Base-by-base conservation (phyloP, 1,140 invertebrate species). In the Ctenoplectra terminalis region DNA sequence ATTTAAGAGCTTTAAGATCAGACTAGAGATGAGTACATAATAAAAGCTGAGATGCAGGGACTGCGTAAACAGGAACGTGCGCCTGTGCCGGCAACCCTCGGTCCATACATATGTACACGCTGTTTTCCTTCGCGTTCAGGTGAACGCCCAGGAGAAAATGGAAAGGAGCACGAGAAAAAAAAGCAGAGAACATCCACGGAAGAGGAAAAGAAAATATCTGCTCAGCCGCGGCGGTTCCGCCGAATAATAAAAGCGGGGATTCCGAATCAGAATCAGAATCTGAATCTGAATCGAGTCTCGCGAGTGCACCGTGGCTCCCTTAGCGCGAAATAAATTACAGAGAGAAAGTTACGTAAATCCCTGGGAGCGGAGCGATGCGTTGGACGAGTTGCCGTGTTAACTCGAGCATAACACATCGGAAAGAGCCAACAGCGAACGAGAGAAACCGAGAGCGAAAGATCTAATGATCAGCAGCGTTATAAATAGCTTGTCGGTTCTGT, bases 71-170 rank as follows among this genome's bases (percentile, higher is more conserved):
- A 43, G 70, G 4, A 5, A 6, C n/a, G 15, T 13, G 37, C 50
- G 15, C 34, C 17, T 7, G 26, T 15, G 0, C 46, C 17, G 4
- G 6, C 2, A 23, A 15, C 50, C 17, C 50, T 4, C 70, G 7
- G 11, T 26, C 9, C 56, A 72, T 82, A 64, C 73, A 58, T 69
- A 79, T 54, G 48, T n/a, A n/a, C 43, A 20, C 8, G 52, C 37
- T 70, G 69, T 85, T 79, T 86, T 86, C 79, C 80, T 77, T 85
- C 63, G 52, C 43, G 52, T 67, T 64, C 58, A 9, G 67, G n/a
- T 73, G 82, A 75, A 85, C 66, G 60, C 50, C 48, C 34, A 34
- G 17, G 71, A 81, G 70, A 64, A 81, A 74, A 81, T 77, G 80
- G 60, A 66, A 46, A 58, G 40, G 43, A 17, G 34, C 17, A 34